Evolutionary conservation across 2,113 vertebrate genomes (phyloP), one percentile per base, ranked within the genome.

Genomic region (Struthidea cinerea): DNA sequence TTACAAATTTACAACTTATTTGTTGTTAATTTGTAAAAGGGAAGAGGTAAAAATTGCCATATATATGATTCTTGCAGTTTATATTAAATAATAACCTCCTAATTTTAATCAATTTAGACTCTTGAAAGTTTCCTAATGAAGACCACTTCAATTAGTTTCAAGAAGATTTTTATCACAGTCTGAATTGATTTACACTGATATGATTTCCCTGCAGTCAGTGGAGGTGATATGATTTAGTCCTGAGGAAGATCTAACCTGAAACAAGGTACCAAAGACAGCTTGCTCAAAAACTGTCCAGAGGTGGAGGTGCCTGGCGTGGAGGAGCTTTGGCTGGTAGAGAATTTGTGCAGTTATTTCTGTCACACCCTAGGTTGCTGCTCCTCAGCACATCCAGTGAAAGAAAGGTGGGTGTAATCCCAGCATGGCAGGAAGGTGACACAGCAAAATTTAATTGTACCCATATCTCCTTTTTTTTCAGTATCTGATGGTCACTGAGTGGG

Each of bases 81-180:
- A 83, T 93, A 78, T 88, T 21, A 83, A 80, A 86, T 93, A 87
- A 85, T 63, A 59, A 41, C 13, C 21, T 69, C 23, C 63, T 83
- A 44, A 84, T 95, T 70, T 88, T 60, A 93, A 87, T 87, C 35
- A 84, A 22, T 93, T 93, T 93, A 80, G n/a, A 21, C 24, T 82
- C 61, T 71, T 76, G 59, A 76, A 93, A 76, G 47, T 90, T 96
- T 96, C 56, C 52, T 90, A 90, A 84, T 86, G 79, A 95, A 90
- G 42, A 44, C 7, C 33, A 56, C 47, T 91, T 94, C 11, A 30
- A 74, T 90, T 92, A 67, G 8, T 84, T 95, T 92, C n/a, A 86
- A 86, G 73, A 85, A 74, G 67, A 73, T 90, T 96, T 96, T 93
- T 93, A 77, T 93, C 56, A 32, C 37, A 42, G 44, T 71, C 71